Base-by-base conservation (phyloP, 2,113 vertebrate genomes). In the Uria lomvia region DNA sequence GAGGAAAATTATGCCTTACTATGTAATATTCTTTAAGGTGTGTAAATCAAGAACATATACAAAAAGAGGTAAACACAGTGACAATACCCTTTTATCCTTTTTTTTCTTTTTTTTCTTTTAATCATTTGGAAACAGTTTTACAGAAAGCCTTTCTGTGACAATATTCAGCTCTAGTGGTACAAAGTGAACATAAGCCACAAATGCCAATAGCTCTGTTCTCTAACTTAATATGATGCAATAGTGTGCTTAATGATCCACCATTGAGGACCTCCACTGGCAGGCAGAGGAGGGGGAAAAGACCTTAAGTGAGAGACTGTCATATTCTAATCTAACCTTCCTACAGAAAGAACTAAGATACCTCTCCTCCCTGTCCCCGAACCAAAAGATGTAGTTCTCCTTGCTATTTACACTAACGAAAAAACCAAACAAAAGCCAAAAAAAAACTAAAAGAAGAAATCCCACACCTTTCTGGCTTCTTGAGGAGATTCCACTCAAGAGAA, bases 281-380 rank as follows among this genome's bases (percentile, higher is more conserved):
- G 52, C 30, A 71, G 17, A 84, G 19, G 4, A 83, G 8, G 6
- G 45, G 20, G 11, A 71, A 85, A 74, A 78, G 23, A 66, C 34
- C 6, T 47, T 17, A 62, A 67, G 7, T 20, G 27, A 75, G n/a
- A 72, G 24, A 45, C 6, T 42, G 36, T 9, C 43, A 23, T 32
- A 58, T 14, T 62, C 34, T 58, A 52, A 56, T 40, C 32, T 22
- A 86, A 70, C 15, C 14, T 42, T 72, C 24, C 53, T 32, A 47
- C 1, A 78, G 30, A 74, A 81, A 85, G 22, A 68, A 32, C 38
- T 8, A 50, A 0, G 13, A 63, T 29, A 36, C 3, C 38, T 62
- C 27, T 50, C 26, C 19, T 32, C 17, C 6, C n/a, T 66, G 18
- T 17, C 7, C 2, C 0, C 24, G 56, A 65, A 43, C 3, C 9